Base-by-base conservation (phyloP, 2,797 vertebrate genomes). In the Hirundo rustica region DNA sequence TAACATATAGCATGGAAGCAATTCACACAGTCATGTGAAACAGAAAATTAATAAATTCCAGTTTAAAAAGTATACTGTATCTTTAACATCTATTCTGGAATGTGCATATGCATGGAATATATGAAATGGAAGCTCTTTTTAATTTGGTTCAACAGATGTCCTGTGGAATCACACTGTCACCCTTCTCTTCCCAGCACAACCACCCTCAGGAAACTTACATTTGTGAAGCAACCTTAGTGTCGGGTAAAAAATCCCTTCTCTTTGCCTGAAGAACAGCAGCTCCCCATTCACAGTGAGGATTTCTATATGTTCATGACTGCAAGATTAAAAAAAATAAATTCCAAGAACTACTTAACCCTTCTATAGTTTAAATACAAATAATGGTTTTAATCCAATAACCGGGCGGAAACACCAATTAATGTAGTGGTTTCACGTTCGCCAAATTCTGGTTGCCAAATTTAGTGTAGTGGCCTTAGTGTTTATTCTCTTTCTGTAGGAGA, bases 271-370 rank as follows among this genome's bases (percentile, higher is more conserved):
- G 98, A 99, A 99, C 75, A 99, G 98, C 97, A 99, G 98, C 88
- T 99, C 99, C 94, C 99, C 99, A 77, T 99, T 99, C 97, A 99
- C 99, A 72, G 99, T 99, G 97, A 99, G 98, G 96, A 99, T 99
- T 98, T 99, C 99, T 98, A 99, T 99, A 97, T 99, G 99, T 97
- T 99, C 99, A 96, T 99, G 99, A 98, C 99, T 99, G 97, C 64
- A 97, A 97, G 44, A 96, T 72, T 94, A 3, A 57, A 92, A 78
- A 61, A 82, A 60, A 65, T 54, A 45, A 93, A 67, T 26, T 85
- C 15, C 30, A 55, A 53, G 10, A 47, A 30, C 14, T 66, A 53
- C 30, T 61, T 48, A 38, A 57, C 1, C 2, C 7, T 79, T 53
- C 44, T 26, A 10, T 2, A 72, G 15, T 48, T 84, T 65, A 80